Evolutionary conservation across 2,113 vertebrate species (phyloP).

Genomic region (Merops nubicus): DNA sequence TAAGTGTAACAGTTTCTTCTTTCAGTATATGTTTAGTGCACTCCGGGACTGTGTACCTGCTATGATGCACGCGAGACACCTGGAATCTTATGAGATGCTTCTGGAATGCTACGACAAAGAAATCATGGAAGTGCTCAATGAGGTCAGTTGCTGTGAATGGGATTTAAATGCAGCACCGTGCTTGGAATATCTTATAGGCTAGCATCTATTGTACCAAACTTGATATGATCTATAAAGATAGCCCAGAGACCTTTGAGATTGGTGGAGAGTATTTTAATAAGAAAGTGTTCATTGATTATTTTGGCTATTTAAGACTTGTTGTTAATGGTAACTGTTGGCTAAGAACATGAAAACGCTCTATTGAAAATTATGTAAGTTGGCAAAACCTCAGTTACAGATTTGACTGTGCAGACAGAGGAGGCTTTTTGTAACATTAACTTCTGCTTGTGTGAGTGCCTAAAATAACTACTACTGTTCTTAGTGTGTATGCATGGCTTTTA

Average conservation of each 20-base stretch:
- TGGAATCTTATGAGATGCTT: conserved; percentile 88
- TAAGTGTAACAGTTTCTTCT: neutral
- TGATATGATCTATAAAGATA: neutral
- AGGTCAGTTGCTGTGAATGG: conserved; percentile 78
- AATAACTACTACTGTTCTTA: neutral
- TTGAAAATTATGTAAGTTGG: neutral
- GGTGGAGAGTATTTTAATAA: neutral
- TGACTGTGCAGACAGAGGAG: neutral
- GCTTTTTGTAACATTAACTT: neutral
- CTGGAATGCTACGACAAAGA: conserved; percentile 93
- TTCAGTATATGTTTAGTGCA: conserved; percentile 97
- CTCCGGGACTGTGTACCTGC: conserved; percentile 91
- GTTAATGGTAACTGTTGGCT: neutral
- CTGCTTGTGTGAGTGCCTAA: neutral
- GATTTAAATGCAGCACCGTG: neutral
- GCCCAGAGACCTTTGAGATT: neutral
- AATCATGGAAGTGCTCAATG: conserved; percentile 92
- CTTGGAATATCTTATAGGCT: neutral
- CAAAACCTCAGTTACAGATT: neutral
- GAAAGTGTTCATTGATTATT: neutral
- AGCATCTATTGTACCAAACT: neutral
- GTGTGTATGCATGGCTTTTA: neutral
- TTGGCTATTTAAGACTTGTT: neutral
- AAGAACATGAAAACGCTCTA: neutral
- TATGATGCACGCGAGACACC: conserved; percentile 91